Evolutionary conservation across 53 echinoderm and acorn worm genomes (phyloP).

Genomic region (Paelopatides confundens): DNA sequence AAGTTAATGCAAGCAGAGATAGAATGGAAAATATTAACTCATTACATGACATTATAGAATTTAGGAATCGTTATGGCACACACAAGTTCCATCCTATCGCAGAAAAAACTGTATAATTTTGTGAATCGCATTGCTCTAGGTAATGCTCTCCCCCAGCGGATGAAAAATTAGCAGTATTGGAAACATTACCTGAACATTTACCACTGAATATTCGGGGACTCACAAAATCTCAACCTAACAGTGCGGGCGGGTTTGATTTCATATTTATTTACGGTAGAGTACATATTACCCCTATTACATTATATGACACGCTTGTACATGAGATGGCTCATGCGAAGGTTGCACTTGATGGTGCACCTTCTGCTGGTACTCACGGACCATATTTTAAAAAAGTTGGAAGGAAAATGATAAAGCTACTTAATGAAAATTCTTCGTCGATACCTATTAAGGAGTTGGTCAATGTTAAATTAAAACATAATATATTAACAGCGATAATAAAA

Average conservation of each 20-base stretch:
- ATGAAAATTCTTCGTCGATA: no score
- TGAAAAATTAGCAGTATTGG: not conserved
- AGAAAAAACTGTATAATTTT: not conserved
- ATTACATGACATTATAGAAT: not conserved
- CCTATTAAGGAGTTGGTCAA: no score
- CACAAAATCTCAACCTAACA: not conserved
- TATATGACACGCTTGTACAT: constrained; percentile 9
- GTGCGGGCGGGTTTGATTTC: not conserved
- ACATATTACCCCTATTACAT: not conserved
- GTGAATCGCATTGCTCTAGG: not conserved
- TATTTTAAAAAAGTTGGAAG: no score
- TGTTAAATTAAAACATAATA: no score
- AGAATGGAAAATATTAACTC: not conserved
- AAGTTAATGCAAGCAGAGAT: not conserved
- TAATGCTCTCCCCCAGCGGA: not conserved
- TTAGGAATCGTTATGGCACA: not conserved
- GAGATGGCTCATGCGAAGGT: constrained; percentile 23
- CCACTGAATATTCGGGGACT: not conserved
- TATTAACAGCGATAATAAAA: no score
- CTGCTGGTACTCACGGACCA: no score
- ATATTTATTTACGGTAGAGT: not conserved
- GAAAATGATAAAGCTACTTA: no score
- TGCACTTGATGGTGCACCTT: no score
- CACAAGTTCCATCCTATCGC: not conserved
- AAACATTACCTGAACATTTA: not conserved